Percentiles rank a stretch among this genome's conserved stretches.
Conservation (phyloP, 37 sponge, comb jelly and placozoan species). For the Eunapius fragilis region DNA sequence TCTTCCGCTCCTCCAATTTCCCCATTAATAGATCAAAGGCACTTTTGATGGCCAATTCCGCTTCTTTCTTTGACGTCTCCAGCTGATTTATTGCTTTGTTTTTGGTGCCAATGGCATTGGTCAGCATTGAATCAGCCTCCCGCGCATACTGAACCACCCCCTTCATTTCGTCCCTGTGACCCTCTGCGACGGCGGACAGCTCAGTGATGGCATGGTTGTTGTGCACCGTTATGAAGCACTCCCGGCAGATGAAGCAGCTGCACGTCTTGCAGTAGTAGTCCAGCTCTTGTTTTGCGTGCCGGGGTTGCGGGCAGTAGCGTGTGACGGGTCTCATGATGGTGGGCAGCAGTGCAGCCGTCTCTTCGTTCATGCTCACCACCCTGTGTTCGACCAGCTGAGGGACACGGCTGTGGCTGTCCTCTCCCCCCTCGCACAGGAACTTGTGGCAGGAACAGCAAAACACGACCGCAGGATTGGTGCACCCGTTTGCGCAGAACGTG, state of each 20-base stretch:
- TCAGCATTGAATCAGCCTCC: not conserved
- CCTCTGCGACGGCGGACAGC: not conserved
- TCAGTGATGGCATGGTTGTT: not conserved
- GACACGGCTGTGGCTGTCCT: not conserved
- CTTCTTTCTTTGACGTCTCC: not conserved
- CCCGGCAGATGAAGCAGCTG: not conserved
- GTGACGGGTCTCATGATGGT: not conserved
- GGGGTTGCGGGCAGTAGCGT: not conserved
- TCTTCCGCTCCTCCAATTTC: not conserved
- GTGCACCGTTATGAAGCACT: not conserved
- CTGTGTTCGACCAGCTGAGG: not conserved
- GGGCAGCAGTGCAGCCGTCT: not conserved
- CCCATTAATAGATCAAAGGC: not conserved
- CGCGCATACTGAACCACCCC: not conserved
- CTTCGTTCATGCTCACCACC: not conserved
- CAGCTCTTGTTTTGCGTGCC: not conserved
- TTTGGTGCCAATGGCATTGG: not conserved
- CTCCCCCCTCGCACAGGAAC: not conserved
- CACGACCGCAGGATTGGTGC: not conserved
- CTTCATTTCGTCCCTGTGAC: not conserved
- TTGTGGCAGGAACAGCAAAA: not conserved
- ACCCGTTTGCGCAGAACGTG: not conserved
- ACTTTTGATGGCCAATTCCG: not conserved
- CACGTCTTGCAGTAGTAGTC: not conserved
- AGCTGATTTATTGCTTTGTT: not conserved